Evolutionary conservation across 2,888 invertebrate genomes (phyloP), one percentile per base, ranked within the genome.

Genomic region (Melanotus villosus): DNA sequence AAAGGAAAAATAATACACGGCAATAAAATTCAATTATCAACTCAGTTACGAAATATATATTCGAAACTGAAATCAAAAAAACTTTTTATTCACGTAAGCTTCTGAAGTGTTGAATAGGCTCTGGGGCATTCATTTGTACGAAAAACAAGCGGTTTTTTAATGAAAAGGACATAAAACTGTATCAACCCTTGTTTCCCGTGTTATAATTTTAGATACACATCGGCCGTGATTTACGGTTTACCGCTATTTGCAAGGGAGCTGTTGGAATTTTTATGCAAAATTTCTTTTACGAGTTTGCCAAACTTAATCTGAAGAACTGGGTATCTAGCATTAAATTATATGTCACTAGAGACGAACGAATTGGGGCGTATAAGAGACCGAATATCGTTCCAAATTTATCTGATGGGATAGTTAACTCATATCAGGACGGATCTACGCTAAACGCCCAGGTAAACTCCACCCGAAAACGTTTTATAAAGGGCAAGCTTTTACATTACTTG

Each of bases 131-230:
- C 60, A 47, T 60, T 60, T 47, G 47, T 30, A 60, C 36, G 50
- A 56, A 64, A 62, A 56, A 54, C 54, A 56, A 56, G 56, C 43
- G 54, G 41, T 41, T 65, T 26, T 65, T 58, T 65, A 65, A 65
- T 65, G 58, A 65, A 56, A 65, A 58, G 36, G 47, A 65, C 58
- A 58, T 58, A 65, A 65, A 58, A 45, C 45, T 65, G 47, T 19
- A 65, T 52, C 50, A 63, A 52, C 63, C 52, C 63, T 63, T 50
- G 50, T 63, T 63, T 63, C 38, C 21, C n/a, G 14, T 36, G 63
- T 63, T 52, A 63, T 23, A 52, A 38, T 52, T 21, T 63, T 38
- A 36, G 50, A 52, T 52, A 63, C 52, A 52, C 63, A 52, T 52
- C 45, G 26, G 45, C 19, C 19, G 60, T 63, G 63, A 63, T 52